Evolutionary conservation across 2,797 vertebrate species (phyloP), one percentile per base, ranked within the genome.

Genomic region (Erpetoichthys calabaricus): DNA sequence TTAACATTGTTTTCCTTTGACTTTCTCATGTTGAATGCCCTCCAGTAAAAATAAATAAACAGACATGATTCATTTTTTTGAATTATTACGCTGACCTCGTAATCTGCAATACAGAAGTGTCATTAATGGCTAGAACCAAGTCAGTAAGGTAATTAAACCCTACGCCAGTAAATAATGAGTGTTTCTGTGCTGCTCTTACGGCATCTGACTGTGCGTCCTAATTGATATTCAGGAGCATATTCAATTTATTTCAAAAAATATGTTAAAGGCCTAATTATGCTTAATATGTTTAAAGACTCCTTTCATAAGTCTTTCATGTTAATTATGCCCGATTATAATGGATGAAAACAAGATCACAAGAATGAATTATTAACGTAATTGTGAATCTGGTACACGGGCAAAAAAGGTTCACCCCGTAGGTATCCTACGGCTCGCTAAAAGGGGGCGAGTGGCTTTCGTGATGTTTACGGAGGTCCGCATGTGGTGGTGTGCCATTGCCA

Each of bases 121-220:
- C 59, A 67, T 62, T 64, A 57, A 60, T 62, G 61, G 63, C 55
- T 63, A 57, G 49, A 63, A 64, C 57, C 55, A 51, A 60, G 63
- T 51, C 63, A 57, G 56, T 9, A 25, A 63, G 60, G 61, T 65
- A 65, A 71, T 74, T 70, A 73, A 67, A 62, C 60, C 8, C 58
- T 49, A 65, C 56, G 61, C 64, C 42, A 60, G 60, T 70, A 62
- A 62, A 70, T 60, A 67, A 61, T 47, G 53, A 53, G 45, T 47
- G 56, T 50, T 57, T 8, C 47, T 45, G 58, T 62, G 61, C 55
- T 60, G 47, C 62, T 59, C 63, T 59, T 57, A 58, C 60, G 63
- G 7, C 64, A 64, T 64, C 57, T 57, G 57, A 62, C 61, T 46
- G 56, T 65, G 47, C 46, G 52, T 63, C 71, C 68, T 70, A 67